Evolutionary conservation across 2,888 invertebrate genomes (phyloP).

Genomic region (Diaphora mendica): DNA sequence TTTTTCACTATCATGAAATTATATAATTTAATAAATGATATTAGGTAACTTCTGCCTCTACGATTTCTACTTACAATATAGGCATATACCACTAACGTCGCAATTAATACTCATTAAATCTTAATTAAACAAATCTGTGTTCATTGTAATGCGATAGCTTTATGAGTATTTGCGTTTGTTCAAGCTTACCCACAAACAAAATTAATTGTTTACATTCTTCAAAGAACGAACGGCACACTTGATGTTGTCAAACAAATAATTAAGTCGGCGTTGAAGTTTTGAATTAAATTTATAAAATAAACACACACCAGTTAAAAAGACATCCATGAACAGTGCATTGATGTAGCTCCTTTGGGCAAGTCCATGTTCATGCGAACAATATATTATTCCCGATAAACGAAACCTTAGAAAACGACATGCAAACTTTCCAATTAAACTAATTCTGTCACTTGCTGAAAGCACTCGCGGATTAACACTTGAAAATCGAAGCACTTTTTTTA

Average conservation of each 20-base stretch:
- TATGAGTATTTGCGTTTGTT: conserved; percentile 52
- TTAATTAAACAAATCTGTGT: conserved; percentile 42
- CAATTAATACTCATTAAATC: conserved; percentile 38
- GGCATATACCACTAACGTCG: conserved; percentile 10
- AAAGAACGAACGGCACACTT: conserved; percentile 53
- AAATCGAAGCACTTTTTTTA: conserved; percentile 53
- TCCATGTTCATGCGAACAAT: conserved; percentile 82
- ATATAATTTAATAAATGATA: neutral
- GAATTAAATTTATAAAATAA: conserved; percentile 57
- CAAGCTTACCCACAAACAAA: conserved; percentile 62
- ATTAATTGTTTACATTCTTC: conserved; percentile 63
- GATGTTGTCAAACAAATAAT: conserved; percentile 51
- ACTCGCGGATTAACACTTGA: conserved; percentile 58
- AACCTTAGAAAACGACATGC: conserved; percentile 53
- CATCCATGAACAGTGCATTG: conserved; percentile 87
- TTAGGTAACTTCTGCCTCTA: neutral
- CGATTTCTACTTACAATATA: conserved; percentile 7
- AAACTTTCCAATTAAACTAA: conserved; percentile 52
- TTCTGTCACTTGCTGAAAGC: conserved; percentile 68
- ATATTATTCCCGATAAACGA: conserved; percentile 63
- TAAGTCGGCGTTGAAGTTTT: conserved; percentile 37
- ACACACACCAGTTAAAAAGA: conserved; percentile 85
- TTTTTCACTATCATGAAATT: neutral
- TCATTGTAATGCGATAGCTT: conserved; percentile 56
- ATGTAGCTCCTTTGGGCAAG: conserved; percentile 82